These are phyloP conservation scores for Cephalopholis sonnerati DNA, from an alignment of 2,113 vertebrate genomes.

Conservation along the genomic window DNA sequence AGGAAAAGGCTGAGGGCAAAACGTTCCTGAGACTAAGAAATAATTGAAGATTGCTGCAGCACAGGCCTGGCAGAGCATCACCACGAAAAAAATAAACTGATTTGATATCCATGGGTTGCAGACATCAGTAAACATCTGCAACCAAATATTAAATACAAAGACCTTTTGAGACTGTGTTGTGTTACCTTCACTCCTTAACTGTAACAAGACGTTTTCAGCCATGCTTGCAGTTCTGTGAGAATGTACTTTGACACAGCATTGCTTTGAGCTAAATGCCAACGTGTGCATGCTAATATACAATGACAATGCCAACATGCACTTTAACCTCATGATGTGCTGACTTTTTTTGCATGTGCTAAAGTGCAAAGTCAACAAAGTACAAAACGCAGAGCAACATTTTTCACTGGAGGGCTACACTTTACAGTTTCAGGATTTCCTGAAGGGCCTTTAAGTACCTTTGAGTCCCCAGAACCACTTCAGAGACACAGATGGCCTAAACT, in stretches of 20 bases:
- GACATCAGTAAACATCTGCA: background rate
- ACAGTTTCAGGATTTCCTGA: slow-evolving; percentile 37
- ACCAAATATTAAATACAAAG: background rate
- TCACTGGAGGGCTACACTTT: background rate
- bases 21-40: background rate
- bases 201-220: background rate
- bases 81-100: background rate
- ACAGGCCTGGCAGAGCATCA: background rate
- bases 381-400: background rate
- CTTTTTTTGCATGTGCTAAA: background rate
- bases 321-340: background rate
- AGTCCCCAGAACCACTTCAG: background rate
- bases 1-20: background rate
- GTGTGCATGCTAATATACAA: background rate
- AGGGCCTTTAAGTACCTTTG: background rate
- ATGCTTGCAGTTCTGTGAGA: background rate
- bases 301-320: background rate
- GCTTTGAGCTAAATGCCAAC: background rate
- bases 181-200: background rate
- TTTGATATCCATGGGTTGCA: too few relatives aligned
- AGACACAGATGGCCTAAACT: background rate
- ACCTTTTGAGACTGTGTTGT: background rate
- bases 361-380: background rate
- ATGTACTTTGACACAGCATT: background rate
- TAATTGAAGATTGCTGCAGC: background rate